Percentiles rank a stretch among this genome's conserved stretches.
These are phyloP conservation scores for Perccottus glenii DNA, from an alignment of 2,113 vertebrate genomes.

Conservation along the genomic window DNA sequence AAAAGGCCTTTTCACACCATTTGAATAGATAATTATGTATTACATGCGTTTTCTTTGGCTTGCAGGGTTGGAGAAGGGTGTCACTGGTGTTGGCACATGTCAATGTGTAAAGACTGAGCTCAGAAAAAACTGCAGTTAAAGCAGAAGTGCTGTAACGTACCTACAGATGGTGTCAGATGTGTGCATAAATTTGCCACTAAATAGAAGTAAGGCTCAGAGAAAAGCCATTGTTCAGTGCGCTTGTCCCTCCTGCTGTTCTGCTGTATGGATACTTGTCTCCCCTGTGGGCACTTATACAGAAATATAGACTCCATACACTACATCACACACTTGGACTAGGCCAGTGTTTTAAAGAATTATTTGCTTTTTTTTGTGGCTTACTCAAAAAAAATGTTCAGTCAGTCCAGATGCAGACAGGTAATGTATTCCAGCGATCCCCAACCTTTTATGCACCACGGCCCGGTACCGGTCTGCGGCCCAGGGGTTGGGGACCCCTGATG, in stretches of 20 bases:
- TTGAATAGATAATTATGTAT: constrained; percentile 42
- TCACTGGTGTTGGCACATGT: constrained; percentile 39
- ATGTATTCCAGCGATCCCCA: neutral
- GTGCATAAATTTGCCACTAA: constrained; percentile 57
- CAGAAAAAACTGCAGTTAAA: constrained; percentile 57
- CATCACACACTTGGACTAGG: neutral
- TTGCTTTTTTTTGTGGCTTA: neutral
- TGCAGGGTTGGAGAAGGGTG: constrained; percentile 10
- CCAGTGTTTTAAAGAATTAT: constrained; percentile 10
- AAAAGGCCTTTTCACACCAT: constrained; percentile 34
- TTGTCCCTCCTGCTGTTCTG: constrained; percentile 6
- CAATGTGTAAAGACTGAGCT: constrained; percentile 33
- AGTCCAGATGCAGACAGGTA: neutral
- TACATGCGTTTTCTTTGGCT: constrained; percentile 21
- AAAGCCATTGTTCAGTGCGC: constrained; percentile 24
- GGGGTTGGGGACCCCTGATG: no score
- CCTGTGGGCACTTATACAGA: constrained; percentile 27
- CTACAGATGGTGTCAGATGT: constrained; percentile 42
- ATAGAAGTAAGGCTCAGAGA: constrained; percentile 46
- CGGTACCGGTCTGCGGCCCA: no score
- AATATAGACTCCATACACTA: constrained; percentile 2
- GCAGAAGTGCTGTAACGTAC: constrained; percentile 65
- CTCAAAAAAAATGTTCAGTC: neutral
- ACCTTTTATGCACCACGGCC: no score
- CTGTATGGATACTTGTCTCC: constrained; percentile 26